Evolutionary conservation across 2,888 invertebrate species (phyloP), one percentile per base, ranked within the genome.

Genomic region (Synergus umbraculus): DNA sequence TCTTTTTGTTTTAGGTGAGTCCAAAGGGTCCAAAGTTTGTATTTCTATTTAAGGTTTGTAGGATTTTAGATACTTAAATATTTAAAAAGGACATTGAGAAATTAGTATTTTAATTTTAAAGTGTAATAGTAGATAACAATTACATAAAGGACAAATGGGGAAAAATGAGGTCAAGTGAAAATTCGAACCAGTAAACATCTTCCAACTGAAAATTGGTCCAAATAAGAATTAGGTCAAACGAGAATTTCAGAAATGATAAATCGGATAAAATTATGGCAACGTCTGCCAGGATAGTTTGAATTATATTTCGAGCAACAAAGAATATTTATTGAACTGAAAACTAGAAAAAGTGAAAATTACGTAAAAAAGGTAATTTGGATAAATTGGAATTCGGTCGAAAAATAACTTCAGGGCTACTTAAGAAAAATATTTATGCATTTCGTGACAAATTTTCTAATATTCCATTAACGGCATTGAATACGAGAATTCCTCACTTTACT

Each of bases 81-180:
- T 29, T 54, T n/a, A 58, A 76, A 54, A 77, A 18, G 18, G 37
- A n/a, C 37, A 63, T 41, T 77, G 44, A 9, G n/a, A 43, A 64
- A 63, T 29, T 41, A 41, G 15, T 43, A 18, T n/a, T 54, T n/a
- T n/a, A 54, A n/a, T n/a, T 54, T 54, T 4, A 4, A 54, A 54
- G 1, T n/a, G n/a, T 2, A 54, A 54, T n/a, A 54, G 54, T n/a
- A 54, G 54, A 54, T 54, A 54, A 18, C n/a, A 43, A 54, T n/a
- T n/a, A 18, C 2, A n/a, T n/a, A 2, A 54, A 58, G 18, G 58
- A 58, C 18, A 18, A 58, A 10, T 10, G 9, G 10, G 9, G 1
- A 9, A n/a, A 18, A 58, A 18, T 18, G 9, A 58, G 58, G 18
- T 18, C n/a, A n/a, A 54, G n/a, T 54, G 4, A 54, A 7, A 54